Evolutionary conservation across 2,888 invertebrate species (phyloP).

Genomic region (Eupithecia subfuscata): DNA sequence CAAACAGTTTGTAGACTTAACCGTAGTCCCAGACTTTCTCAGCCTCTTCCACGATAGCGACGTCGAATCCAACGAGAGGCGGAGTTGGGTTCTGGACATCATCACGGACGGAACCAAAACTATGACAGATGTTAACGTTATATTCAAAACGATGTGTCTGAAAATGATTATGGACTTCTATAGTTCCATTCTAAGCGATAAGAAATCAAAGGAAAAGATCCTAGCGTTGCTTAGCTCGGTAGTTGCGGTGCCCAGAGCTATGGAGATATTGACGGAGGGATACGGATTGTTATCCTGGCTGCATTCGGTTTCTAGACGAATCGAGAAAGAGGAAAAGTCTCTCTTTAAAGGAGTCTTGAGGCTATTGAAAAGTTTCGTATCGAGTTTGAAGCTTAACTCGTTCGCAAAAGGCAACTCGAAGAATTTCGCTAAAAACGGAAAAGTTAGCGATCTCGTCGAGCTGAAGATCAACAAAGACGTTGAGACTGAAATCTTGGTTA

Average conservation of each 20-base stretch:
- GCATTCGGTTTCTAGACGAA: conserved; percentile 60
- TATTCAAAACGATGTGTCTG: conserved; percentile 89
- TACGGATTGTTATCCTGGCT: conserved; percentile 90
- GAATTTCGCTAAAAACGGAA: conserved; percentile 40
- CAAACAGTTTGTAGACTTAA: conserved; percentile 90
- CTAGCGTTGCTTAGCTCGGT: conserved; percentile 86
- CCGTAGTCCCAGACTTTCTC: conserved; percentile 94
- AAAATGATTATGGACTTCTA: conserved; percentile 91
- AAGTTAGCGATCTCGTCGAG: conserved; percentile 55
- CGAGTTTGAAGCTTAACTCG: conserved; percentile 62
- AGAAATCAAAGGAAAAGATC: conserved; percentile 86
- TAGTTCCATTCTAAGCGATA: conserved; percentile 85
- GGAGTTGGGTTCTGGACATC: conserved; percentile 91
- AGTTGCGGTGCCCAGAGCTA: conserved; percentile 86
- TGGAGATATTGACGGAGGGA: conserved; percentile 86
- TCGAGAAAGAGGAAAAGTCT: conserved; percentile 59
- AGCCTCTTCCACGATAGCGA: conserved; percentile 92
- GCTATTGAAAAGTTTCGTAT: conserved; percentile 61
- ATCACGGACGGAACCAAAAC: conserved; percentile 90
- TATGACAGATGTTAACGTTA: conserved; percentile 88
- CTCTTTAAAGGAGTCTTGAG: conserved; percentile 57
- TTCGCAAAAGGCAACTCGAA: conserved; percentile 59
- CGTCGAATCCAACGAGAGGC: conserved; percentile 86
- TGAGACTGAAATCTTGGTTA: conserved; percentile 66
- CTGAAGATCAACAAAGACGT: conserved; percentile 69